Base-by-base conservation (phyloP, 1,140 invertebrate genomes). In the Cardiocondyla obscurior region DNA sequence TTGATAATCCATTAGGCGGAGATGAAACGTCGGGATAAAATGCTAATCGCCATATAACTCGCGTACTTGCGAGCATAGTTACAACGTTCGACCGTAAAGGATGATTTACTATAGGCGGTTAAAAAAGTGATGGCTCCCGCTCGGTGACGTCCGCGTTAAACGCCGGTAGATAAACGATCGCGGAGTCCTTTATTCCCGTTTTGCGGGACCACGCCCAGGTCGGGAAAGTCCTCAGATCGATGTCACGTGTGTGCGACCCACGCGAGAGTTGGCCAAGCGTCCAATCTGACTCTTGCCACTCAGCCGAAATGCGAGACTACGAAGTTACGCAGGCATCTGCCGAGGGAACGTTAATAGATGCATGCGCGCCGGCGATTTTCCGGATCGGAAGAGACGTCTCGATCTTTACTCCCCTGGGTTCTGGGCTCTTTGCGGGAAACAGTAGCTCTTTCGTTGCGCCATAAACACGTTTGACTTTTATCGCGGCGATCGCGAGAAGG, bases 161-260 rank as follows among this genome's bases (percentile, higher is more conserved):
- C 33, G 74, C 16, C 33, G 16, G 33, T 53, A 55, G 33, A 79
- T 39, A 67, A 69, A 79, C 74, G 62, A 79, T 55, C 62, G 74
- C 33, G n/a, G n/a, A 65, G 51, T 51, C 64, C 76, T 85, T 88
- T 87, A 73, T 87, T 82, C 72, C 49, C 74, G 25, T 65, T 88
- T 73, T 42, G 51, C 55, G 36, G 60, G 46, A 57, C 86, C 86
- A 88, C 86, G 86, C 86, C 86, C 85, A 82, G 62, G 60, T 53
- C 72, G 82, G 85, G 65, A 88, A n/a, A 87, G 70, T 85, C 79
- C 79, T 87, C 72, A 87, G 86, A 87, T 88, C 86, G 86, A 88
- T 88, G 83, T 88, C 85, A 82, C 65, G 57, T 72, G 44, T 65
- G 64, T 87, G 70, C 60, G 33, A 51, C 79, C 44, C 73, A 46